Base-by-base conservation (phyloP, 64 coral and sea anemone species). In the Porites australiensis region DNA sequence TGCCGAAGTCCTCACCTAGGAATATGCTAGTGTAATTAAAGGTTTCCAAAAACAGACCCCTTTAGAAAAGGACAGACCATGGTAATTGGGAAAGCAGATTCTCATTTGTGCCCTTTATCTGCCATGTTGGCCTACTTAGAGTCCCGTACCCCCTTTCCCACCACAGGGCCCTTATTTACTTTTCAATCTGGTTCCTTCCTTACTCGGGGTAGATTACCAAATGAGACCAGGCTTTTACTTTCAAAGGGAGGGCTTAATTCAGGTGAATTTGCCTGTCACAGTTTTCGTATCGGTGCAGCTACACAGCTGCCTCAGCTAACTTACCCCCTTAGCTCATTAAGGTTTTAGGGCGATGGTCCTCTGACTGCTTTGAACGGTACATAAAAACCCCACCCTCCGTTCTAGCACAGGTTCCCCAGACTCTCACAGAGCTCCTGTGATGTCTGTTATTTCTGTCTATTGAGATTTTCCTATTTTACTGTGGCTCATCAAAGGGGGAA, bases 291-390 rank as follows among this genome's bases (percentile, higher is more conserved):
- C 61, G 77, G 65, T 21, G 89, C 77, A 71, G 89, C 89, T 22
- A 91, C 61, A 68, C 64, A 81, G 89, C 76, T 64, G 89, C 89
- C 37, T 61, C 22, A 75, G 59, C 60, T 44, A 90, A 64, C 8
- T 79, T 79, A 79, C 0, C 88, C 88, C 58, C 45, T 46, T 90
- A 74, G 88, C 22, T 88, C 15, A 76, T 88, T 58, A 88, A 76
- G 70, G 53, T 71, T 54, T 75, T 88, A 55, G 86, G 58, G 27
- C 23, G 75, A 58, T 90, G 75, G 88, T 90, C 88, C 9, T 90
- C 88, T 45, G 74, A 65, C 63, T 90, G 88, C 51, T 82, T 81
- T 66, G 64, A 91, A 82, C 13, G 89, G 27, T 91, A 82, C 63
- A 91, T 91, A 70, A 63, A 69, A 78, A 60, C 49, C 61, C 89